These are phyloP conservation scores for Habroteleia sp. DNA, from an alignment of 2,888 invertebrate genomes.

Conservation along the genomic window DNA sequence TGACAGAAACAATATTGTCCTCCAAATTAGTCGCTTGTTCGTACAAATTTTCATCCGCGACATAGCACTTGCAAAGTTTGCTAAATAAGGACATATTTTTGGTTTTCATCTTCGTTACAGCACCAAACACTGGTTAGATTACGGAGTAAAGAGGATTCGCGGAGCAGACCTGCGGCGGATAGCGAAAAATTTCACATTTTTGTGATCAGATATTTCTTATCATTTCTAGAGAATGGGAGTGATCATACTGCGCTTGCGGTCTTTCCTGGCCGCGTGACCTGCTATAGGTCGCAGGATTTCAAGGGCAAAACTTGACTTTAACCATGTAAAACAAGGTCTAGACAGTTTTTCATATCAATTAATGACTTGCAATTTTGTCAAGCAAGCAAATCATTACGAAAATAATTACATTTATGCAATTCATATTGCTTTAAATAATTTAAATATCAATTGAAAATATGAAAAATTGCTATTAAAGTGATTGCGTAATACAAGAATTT, in stretches of 20 bases:
- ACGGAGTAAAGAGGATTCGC: too few relatives aligned
- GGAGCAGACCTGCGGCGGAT: too few relatives aligned
- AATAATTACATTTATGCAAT: too few relatives aligned
- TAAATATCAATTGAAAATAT: too few relatives aligned
- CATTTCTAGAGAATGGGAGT: slow-evolving; percentile 19
- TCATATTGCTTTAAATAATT: too few relatives aligned
- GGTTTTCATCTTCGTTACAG: slow-evolving; percentile 71
- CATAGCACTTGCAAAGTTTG: slow-evolving; percentile 74
- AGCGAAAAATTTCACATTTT: slow-evolving; percentile 13
- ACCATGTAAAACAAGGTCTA: slow-evolving; percentile 1
- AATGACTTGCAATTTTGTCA: too few relatives aligned
- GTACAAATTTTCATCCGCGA: slow-evolving; percentile 60
- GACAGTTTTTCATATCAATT: too few relatives aligned
- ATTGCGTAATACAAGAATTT: too few relatives aligned
- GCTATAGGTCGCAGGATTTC: slow-evolving; percentile 20
- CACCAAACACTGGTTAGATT: too few relatives aligned
- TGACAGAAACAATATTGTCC: not conserved
- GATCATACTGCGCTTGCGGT: slow-evolving; percentile 39
- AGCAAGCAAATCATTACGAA: too few relatives aligned
- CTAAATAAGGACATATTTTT: slow-evolving; percentile 72
- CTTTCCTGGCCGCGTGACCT: slow-evolving; percentile 31
- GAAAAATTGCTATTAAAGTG: too few relatives aligned
- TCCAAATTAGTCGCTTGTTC: slow-evolving; percentile 2
- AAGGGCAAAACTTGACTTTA: slow-evolving; percentile 33
- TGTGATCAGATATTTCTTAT: slow-evolving; percentile 16